These are phyloP conservation scores for Tetranychus piercei DNA, from an alignment of 2,888 invertebrate genomes.

Conservation along the genomic window DNA sequence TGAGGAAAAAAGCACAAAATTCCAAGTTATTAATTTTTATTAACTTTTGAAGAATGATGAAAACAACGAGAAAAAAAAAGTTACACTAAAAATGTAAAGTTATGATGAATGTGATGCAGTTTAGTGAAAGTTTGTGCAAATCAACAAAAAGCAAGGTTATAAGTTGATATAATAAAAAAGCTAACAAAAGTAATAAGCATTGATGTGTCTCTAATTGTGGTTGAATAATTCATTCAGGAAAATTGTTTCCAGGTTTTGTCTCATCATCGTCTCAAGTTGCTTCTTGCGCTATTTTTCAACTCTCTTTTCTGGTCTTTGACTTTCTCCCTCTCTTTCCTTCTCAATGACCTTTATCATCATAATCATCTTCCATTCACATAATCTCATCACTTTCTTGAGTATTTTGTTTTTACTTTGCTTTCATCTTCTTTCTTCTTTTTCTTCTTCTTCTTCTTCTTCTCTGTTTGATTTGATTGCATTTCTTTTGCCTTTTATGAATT, in stretches of 20 bases:
- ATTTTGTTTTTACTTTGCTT: no score
- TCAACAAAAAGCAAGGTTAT: background rate
- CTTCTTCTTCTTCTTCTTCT: background rate
- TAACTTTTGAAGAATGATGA: no score
- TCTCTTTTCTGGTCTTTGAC: constrained; percentile 1
- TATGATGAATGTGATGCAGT: background rate
- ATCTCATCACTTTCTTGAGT: no score
- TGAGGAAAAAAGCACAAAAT: no score
- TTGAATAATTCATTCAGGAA: background rate
- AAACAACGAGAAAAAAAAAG: no score
- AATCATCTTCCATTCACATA: background rate
- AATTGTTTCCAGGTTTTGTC: background rate
- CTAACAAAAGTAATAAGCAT: background rate
- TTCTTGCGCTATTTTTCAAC: background rate
- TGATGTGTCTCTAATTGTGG: background rate
- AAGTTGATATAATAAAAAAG: background rate
- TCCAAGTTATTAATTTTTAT: no score
- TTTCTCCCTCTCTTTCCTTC: background rate
- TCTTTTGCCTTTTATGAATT: background rate
- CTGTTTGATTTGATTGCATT: background rate
- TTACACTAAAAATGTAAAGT: background rate
- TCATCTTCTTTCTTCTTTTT: no score
- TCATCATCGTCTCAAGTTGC: no score
- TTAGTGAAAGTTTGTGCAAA: background rate
- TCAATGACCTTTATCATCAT: background rate